Conservation (phyloP, 2,888 invertebrate genomes). For the Dorcus parallelipipedus region DNA sequence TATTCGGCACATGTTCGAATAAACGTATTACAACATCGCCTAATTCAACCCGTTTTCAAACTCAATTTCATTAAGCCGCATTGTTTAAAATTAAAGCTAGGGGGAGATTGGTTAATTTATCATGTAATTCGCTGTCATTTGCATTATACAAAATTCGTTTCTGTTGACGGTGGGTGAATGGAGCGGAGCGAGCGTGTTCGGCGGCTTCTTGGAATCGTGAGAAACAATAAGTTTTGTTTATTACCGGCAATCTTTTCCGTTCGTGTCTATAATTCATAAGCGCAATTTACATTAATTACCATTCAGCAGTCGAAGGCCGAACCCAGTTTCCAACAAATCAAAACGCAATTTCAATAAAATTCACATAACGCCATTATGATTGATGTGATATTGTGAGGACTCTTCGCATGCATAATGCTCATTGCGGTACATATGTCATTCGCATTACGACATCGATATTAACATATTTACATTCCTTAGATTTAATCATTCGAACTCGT, state of each 20-base stretch:
- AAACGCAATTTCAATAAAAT: constrained; percentile 3
- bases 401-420: neutral
- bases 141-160: constrained; percentile 19
- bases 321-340: constrained; percentile 1
- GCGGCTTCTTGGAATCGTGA: constrained; percentile 6
- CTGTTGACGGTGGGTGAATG: neutral
- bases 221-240: constrained; percentile 4
- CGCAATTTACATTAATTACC: neutral
- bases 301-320: neutral
- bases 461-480: neutral
- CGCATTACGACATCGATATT: neutral
- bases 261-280: neutral
- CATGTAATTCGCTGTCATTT: constrained; percentile 34
- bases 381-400: neutral
- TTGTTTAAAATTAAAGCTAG: constrained; percentile 50
- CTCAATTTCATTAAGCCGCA: constrained; percentile 51
- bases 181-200: neutral
- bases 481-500: neutral
- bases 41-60: constrained; percentile 51
- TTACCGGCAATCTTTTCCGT: neutral
- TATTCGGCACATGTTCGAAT: constrained; percentile 34
- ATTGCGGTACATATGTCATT: neutral
- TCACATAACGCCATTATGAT: constrained; percentile 3
- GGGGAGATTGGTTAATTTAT: constrained; percentile 48
- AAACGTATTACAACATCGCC: constrained; percentile 37